Evolutionary conservation across 2,888 invertebrate genomes (phyloP).

Genomic region (Parnassius apollo): DNA sequence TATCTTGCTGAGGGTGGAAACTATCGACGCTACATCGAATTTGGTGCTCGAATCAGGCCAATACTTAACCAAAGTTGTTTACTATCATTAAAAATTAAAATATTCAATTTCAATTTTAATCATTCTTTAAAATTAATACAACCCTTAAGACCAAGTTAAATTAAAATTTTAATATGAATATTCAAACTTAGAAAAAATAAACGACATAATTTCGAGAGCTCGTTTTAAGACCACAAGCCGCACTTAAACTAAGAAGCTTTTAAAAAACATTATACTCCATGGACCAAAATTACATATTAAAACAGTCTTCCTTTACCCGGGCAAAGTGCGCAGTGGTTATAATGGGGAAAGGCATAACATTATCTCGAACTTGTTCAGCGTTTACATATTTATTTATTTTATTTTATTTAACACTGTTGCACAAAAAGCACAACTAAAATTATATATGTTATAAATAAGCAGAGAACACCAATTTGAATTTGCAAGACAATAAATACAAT

Average conservation of each 20-base stretch:
- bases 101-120: too few relatives aligned
- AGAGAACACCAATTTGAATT: too few relatives aligned
- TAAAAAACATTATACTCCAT: conserved; percentile 23
- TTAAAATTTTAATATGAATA: too few relatives aligned
- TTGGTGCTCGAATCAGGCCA: not conserved
- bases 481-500: too few relatives aligned
- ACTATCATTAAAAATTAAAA: too few relatives aligned
- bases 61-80: conserved; percentile 13
- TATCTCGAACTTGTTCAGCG: conserved; percentile 20
- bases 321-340: conserved; percentile 12
- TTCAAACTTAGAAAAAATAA: not conserved
- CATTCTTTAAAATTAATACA: too few relatives aligned
- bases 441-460: not conserved
- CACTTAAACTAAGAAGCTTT: conserved; percentile 24
- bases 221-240: conserved; percentile 15
- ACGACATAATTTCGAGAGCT: conserved; percentile 13
- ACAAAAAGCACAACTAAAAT: too few relatives aligned
- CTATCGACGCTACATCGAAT: conserved; percentile 10
- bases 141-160: too few relatives aligned
- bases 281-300: conserved; percentile 22
- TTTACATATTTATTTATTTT: conserved; percentile 23
- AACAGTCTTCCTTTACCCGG: conserved; percentile 15
- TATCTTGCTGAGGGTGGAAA: conserved; percentile 12
- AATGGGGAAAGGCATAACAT: conserved; percentile 15
- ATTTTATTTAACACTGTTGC: too few relatives aligned